Evolutionary conservation across 2,888 invertebrate species (phyloP).

Genomic region (Ophion ventricosus): DNA sequence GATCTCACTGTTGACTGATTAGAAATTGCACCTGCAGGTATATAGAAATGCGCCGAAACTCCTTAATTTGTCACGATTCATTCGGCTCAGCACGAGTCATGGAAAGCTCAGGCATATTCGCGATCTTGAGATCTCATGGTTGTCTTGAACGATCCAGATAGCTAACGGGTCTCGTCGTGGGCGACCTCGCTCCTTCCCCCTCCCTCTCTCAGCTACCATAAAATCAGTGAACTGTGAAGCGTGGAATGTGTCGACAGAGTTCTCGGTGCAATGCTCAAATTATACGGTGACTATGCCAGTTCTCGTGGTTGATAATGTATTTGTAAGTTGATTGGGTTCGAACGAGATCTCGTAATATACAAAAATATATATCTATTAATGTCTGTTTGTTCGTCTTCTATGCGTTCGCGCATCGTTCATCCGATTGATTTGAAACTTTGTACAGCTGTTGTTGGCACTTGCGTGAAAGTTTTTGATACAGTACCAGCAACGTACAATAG

Average conservation of each 20-base stretch:
- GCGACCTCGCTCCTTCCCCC: constrained; percentile 34
- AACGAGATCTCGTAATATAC: constrained; percentile 16
- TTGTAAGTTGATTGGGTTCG: constrained; percentile 5
- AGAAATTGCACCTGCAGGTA: constrained; percentile 39
- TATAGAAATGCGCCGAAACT: constrained; percentile 32
- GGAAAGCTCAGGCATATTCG: constrained; percentile 50
- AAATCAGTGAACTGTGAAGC: constrained; percentile 78
- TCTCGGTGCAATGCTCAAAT: constrained; percentile 48
- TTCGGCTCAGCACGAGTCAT: constrained; percentile 58
- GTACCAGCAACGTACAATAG: too few species aligned
- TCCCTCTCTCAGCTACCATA: constrained; percentile 71
- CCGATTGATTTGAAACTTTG: too few species aligned
- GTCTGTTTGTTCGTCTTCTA: too few species aligned
- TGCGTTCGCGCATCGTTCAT: too few species aligned
- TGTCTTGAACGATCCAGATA: constrained; percentile 45
- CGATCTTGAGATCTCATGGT: constrained; percentile 58
- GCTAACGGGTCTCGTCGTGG: constrained; percentile 52
- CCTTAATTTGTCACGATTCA: constrained; percentile 62
- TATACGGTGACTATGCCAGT: constrained; percentile 47
- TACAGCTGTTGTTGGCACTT: too few species aligned
- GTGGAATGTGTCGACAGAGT: constrained; percentile 74
- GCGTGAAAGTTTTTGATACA: too few species aligned
- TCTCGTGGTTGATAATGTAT: neutral
- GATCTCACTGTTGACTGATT: constrained; percentile 16
- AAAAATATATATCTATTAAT: neutral